Evolutionary conservation across 1,140 invertebrate species (phyloP).

Genomic region (Drosophila nasuta): DNA sequence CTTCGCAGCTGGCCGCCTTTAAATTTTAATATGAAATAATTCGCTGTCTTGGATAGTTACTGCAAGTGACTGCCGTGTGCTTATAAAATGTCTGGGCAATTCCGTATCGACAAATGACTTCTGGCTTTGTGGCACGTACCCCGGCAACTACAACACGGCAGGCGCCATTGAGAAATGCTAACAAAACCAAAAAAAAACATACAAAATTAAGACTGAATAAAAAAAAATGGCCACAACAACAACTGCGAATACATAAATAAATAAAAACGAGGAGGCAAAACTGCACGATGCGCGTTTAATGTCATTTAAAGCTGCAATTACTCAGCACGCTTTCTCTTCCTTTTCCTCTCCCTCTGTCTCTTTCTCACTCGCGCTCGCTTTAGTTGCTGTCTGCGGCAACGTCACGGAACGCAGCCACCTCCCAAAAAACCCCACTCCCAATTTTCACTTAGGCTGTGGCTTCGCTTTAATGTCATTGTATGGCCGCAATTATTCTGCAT

Average conservation of each 20-base stretch:
- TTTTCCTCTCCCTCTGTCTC: too few relatives aligned
- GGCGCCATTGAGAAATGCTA: constrained; percentile 30
- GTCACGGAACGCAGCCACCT: constrained; percentile 9
- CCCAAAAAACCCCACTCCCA: not conserved
- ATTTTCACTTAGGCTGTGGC: constrained; percentile 58
- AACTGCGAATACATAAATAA: constrained; percentile 45
- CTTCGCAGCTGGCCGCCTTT: constrained; percentile 8
- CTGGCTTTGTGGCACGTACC: constrained; percentile 55
- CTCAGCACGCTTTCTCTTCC: constrained; percentile 69
- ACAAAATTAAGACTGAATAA: constrained; percentile 3
- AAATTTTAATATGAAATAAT: constrained; percentile 72
- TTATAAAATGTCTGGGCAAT: constrained; percentile 69
- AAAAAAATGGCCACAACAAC: constrained; percentile 12
- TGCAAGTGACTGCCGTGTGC: constrained; percentile 53
- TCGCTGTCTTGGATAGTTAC: constrained; percentile 56
- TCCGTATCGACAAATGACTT: constrained; percentile 69
- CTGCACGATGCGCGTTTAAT: constrained; percentile 76
- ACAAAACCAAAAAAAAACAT: constrained; percentile 16
- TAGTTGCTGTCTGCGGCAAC: constrained; percentile 40
- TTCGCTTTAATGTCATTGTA: constrained; percentile 78
- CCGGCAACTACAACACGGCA: constrained; percentile 21
- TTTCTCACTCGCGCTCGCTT: too few relatives aligned
- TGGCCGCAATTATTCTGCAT: constrained; percentile 75
- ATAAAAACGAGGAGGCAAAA: constrained; percentile 44
- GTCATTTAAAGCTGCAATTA: constrained; percentile 81